These are phyloP conservation scores for Heterohyrax brucei DNA, from an alignment of 2,797 vertebrate species.

Conservation along the genomic window DNA sequence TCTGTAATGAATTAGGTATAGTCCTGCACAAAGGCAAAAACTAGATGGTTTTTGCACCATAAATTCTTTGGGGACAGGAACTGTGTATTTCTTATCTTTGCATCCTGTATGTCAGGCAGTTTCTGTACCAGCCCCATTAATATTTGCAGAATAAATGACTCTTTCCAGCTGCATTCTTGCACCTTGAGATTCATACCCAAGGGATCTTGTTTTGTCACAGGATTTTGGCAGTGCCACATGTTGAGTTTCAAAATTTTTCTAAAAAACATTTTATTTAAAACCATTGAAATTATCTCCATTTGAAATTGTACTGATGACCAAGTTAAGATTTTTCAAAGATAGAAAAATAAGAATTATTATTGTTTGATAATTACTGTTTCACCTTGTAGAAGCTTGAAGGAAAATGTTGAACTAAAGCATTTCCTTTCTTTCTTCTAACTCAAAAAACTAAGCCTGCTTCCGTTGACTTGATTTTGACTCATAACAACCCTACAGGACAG, in stretches of 20 bases:
- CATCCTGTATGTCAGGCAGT: neutral
- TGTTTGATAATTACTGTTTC: slow-evolving; percentile 16
- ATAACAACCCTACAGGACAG: too few species aligned
- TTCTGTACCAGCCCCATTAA: neutral
- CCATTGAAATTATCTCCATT: slow-evolving; percentile 24
- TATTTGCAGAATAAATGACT: slow-evolving; percentile 46
- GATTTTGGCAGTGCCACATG: neutral
- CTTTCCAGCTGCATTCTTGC: neutral
- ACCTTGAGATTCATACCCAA: slow-evolving; percentile 44
- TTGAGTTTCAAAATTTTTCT: neutral
- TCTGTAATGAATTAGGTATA: neutral
- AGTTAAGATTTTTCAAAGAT: slow-evolving; percentile 60
- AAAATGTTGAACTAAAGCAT: neutral
- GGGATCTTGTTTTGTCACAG: slow-evolving; percentile 30
- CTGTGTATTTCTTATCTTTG: neutral
- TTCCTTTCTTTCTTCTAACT: slow-evolving; percentile 34
- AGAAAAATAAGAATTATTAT: slow-evolving; percentile 49
- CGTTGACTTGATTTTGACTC: too few species aligned
- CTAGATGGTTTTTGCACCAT: neutral
- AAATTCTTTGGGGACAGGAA: slow-evolving; percentile 3
- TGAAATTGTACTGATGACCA: slow-evolving; percentile 53
- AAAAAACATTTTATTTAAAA: slow-evolving; percentile 57
- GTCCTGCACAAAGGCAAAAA: slow-evolving; percentile 16
- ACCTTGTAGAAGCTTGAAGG: slow-evolving; percentile 12
- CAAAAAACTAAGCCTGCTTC: too few species aligned